phyloP scores from a whole-genome alignment of 2,113 vertebrate genomes.

The Castor canadensis region DNA sequence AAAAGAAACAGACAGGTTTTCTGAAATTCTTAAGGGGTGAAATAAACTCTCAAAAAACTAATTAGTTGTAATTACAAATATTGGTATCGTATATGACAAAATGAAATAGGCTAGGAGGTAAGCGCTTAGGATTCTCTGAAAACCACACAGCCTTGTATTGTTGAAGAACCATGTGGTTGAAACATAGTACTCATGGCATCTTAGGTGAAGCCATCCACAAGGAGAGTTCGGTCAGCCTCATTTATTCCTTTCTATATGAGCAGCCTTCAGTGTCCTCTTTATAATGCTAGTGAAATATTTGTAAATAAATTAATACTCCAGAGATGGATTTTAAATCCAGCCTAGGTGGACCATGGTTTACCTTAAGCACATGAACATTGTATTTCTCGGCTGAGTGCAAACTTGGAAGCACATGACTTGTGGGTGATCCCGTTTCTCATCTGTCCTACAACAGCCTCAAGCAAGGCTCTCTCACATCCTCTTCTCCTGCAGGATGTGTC shows the following conservation, averaged over 20 bases:
- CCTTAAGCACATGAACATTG: not conserved
- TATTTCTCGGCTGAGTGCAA: not conserved
- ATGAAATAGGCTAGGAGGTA: not conserved
- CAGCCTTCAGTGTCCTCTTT: conserved; percentile 70
- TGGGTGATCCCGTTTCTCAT: not conserved
- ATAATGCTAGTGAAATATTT: conserved; percentile 81
- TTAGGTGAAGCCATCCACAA: conserved; percentile 67
- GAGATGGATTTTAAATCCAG: not conserved
- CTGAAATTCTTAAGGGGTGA: conserved; percentile 32
- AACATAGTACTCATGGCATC: conserved; percentile 71
- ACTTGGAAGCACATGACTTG: not conserved
- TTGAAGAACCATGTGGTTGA: conserved; percentile 75
- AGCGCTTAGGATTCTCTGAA: conserved; percentile 27
- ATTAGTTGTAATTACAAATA: conserved; percentile 28
- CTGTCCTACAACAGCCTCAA: not conserved
- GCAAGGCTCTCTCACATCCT: not conserved
- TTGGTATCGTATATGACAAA: conserved; percentile 26
- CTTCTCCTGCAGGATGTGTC: not conserved
- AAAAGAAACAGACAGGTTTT: conserved; percentile 15
- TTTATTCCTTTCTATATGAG: conserved; percentile 80
- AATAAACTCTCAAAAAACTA: conserved; percentile 33
- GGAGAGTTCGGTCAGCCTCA: conserved; percentile 72
- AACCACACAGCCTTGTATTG: conserved; percentile 42
- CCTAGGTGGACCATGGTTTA: not conserved
- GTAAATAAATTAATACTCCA: conserved; percentile 72